Evolutionary conservation across 2,797 vertebrate species (phyloP).

Genomic region (Ispidina lecontei): DNA sequence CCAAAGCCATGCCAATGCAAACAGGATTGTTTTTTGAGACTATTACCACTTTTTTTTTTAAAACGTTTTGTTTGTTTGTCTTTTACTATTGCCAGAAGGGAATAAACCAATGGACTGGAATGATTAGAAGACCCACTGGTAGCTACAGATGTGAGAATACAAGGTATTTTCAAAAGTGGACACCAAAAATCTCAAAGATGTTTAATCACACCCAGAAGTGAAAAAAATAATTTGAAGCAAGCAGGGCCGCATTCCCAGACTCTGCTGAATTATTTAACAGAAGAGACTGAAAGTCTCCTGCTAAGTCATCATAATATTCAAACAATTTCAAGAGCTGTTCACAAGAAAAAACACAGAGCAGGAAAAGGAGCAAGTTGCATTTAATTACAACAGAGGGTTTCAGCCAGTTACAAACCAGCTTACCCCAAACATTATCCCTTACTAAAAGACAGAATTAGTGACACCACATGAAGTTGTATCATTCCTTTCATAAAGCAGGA

Average conservation of each 20-base stretch:
- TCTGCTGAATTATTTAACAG: neutral
- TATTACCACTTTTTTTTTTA: neutral
- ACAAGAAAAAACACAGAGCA: conserved; percentile 61
- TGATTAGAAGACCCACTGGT: neutral
- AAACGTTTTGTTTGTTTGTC: too few species aligned
- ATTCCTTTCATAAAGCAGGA: conserved; percentile 6
- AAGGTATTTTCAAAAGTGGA: neutral
- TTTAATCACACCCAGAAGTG: neutral
- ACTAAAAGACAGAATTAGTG: neutral
- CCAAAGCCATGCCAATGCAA: neutral
- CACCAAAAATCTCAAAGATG: neutral
- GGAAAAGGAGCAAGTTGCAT: conserved; percentile 51
- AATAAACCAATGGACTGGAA: neutral
- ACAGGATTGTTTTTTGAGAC: neutral
- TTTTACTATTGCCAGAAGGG: neutral
- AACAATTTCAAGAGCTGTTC: neutral
- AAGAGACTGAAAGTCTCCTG: neutral
- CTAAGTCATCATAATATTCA: neutral
- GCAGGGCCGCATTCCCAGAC: neutral
- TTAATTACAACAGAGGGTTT: conserved; percentile 55
- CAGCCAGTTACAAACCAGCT: conserved; percentile 43
- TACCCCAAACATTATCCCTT: neutral
- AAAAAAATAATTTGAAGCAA: neutral
- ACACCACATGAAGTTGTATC: neutral
- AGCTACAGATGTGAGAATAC: neutral